Evolutionary conservation across 2,113 vertebrate species (phyloP).

Genomic region (Sterna hirundo): DNA sequence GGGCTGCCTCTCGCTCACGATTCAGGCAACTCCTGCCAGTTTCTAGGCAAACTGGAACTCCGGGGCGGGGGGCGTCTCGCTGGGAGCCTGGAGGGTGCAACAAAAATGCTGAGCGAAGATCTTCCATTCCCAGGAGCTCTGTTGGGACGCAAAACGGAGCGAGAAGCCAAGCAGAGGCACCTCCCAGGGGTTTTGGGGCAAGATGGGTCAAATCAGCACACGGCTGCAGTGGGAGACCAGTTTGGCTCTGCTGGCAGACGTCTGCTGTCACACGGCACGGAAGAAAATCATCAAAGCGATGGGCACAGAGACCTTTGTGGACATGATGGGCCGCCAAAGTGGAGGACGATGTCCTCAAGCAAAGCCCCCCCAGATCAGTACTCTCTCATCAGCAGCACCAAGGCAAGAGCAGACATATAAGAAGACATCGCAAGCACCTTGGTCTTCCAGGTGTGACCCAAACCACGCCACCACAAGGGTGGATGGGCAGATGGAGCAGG

Average conservation of each 20-base stretch:
- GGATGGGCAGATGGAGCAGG: not conserved
- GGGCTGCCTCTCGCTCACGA: not conserved
- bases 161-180: too few species aligned
- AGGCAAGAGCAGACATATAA: not conserved
- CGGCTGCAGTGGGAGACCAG: not conserved
- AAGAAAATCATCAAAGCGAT: rapidly evolving
- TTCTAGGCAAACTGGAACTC: not conserved
- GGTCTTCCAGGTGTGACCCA: not conserved
- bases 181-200: not conserved
- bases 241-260: not conserved
- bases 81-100: not conserved
- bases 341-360: not conserved
- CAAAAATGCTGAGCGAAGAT: not conserved
- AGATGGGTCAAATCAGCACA: not conserved
- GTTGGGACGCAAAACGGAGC: not conserved
- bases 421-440: not conserved
- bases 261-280: not conserved
- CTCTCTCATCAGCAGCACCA: not conserved
- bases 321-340: rapidly evolving
- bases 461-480: too few species aligned
- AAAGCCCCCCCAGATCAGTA: not conserved
- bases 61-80: not conserved
- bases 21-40: not conserved
- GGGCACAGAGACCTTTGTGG: not conserved
- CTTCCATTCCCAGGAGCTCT: not conserved